These are phyloP conservation scores for Andrena haemorrhoa DNA, from an alignment of 2,888 invertebrate species.

Conservation along the genomic window DNA sequence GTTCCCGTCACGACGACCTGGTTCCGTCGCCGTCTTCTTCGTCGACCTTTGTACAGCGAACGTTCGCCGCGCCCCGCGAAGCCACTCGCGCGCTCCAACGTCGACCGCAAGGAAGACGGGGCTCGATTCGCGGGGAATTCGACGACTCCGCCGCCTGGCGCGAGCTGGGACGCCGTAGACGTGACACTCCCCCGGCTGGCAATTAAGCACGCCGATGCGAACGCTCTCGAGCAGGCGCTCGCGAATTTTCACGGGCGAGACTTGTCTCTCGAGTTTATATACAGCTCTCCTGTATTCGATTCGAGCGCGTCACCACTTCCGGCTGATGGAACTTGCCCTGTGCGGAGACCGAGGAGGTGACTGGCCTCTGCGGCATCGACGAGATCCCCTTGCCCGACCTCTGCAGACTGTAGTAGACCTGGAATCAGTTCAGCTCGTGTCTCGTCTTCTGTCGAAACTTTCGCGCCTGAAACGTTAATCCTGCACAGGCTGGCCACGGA, in stretches of 20 bases:
- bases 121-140: constrained; percentile 9
- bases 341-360: constrained; percentile 92
- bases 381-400: constrained; percentile 89
- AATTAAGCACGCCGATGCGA: constrained; percentile 6
- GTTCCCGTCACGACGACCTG: constrained; percentile 55
- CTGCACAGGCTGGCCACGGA: too few relatives aligned
- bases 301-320: constrained; percentile 94
- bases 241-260: constrained; percentile 18
- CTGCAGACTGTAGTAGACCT: constrained; percentile 93
- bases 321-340: constrained; percentile 90
- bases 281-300: constrained; percentile 96
- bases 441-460: constrained; percentile 24
- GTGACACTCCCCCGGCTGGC: background rate
- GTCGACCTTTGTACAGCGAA: constrained; percentile 61
- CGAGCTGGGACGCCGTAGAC: background rate
- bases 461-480: too few relatives aligned
- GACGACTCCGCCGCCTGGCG: background rate
- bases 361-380: constrained; percentile 87
- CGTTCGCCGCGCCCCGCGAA: constrained; percentile 43
- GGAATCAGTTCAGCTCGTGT: constrained; percentile 81
- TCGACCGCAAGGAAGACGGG: constrained; percentile 43
- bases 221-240: constrained; percentile 6
- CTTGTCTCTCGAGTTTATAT: constrained; percentile 87
- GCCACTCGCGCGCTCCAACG: constrained; percentile 46
- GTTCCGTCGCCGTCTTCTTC: constrained; percentile 2